phyloP scores from a whole-genome alignment of 2,888 invertebrate genomes.

The Petrolisthes manimaculis region DNA sequence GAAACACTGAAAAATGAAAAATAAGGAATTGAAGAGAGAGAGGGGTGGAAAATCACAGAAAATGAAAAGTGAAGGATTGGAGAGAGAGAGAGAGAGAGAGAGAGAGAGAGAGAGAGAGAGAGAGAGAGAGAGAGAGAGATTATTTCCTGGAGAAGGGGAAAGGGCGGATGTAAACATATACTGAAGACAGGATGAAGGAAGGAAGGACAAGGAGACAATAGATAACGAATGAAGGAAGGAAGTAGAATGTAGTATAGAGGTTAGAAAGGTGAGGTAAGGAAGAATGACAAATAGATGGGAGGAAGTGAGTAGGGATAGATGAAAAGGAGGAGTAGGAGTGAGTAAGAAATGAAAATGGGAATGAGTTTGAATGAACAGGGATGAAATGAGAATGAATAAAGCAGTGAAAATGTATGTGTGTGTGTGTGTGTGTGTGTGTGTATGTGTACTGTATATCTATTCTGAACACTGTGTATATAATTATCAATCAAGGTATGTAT shows the following conservation, averaged over 20 bases:
- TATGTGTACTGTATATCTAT: too few species aligned
- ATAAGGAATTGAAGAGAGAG: neutral
- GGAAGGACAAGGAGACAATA: neutral
- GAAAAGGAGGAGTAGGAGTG: neutral
- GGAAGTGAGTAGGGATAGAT: neutral
- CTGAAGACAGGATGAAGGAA: neutral
- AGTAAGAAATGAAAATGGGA: neutral
- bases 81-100: neutral
- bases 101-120: neutral
- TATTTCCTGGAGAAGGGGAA: neutral
- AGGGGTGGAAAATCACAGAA: neutral
- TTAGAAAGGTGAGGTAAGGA: neutral
- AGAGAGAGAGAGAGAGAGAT: neutral
- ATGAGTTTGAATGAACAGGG: neutral
- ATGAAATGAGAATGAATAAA: neutral
- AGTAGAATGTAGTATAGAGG: neutral
- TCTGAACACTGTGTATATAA: too few species aligned
- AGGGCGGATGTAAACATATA: too few species aligned
- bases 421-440: too few species aligned
- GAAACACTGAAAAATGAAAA: neutral
- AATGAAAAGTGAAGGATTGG: neutral
- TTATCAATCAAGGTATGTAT: too few species aligned
- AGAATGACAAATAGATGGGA: neutral
- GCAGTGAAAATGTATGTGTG: too few species aligned
- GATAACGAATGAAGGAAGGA: neutral